Conservation (phyloP, 2,113 vertebrate genomes). For the Hemicordylus capensis region DNA sequence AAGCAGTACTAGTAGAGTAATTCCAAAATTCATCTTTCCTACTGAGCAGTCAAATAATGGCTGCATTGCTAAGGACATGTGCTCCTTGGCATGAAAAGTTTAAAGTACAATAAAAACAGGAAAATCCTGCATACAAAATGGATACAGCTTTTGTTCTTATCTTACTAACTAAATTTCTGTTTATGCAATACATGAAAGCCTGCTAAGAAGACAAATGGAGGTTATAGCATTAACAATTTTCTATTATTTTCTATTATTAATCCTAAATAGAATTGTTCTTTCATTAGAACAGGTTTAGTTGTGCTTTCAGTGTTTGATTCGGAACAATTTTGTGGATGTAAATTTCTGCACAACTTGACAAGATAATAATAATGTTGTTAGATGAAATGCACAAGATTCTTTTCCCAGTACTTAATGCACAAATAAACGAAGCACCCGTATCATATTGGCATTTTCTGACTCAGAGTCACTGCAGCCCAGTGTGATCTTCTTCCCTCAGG, state of each 20-base stretch:
- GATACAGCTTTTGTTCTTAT: not conserved
- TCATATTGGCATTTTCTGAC: not conserved
- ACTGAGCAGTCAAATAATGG: not conserved
- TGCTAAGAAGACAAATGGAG: not conserved
- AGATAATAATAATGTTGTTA: constrained; percentile 11
- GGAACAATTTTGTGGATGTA: not conserved
- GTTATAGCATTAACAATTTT: not conserved
- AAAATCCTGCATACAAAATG: not conserved
- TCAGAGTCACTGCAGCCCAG: not conserved
- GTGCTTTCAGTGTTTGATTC: not conserved
- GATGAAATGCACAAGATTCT: not conserved
- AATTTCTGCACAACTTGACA: constrained; percentile 17
- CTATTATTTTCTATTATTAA: constrained; percentile 12
- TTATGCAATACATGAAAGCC: not conserved
- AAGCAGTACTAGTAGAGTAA: not conserved
- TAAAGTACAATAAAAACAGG: not conserved
- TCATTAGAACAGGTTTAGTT: not conserved
- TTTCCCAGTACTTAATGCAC: not conserved
- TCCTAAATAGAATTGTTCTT: constrained; percentile 11
- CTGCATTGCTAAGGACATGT: not conserved
- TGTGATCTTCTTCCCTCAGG: not conserved
- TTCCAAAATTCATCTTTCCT: not conserved
- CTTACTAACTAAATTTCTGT: not conserved
- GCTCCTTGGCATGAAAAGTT: not conserved
- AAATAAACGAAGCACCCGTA: not conserved